A percentile compares a stretch with the other conserved stretches of the same genome.
Evolutionary conservation across 1,140 invertebrate genomes (phyloP).

Genomic region (Conus ventricosus): DNA sequence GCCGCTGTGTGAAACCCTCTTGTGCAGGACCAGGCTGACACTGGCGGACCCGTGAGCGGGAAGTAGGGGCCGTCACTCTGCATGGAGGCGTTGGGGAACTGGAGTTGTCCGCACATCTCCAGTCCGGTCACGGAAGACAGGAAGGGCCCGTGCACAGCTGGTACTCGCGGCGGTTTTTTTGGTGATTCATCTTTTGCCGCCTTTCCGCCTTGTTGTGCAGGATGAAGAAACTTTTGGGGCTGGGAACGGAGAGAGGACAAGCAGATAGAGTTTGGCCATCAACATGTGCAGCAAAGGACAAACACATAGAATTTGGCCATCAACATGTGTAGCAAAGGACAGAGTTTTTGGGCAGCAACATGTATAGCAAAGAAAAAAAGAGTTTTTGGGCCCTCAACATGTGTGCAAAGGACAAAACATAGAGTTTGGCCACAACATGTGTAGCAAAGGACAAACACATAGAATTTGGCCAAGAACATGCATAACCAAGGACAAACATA

Average conservation of each 20-base stretch:
- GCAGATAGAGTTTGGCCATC: too few species aligned
- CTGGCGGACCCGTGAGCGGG: constrained; percentile 87
- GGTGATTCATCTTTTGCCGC: constrained; percentile 62
- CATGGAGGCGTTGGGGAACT: constrained; percentile 82
- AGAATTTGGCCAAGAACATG: too few species aligned
- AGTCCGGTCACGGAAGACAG: constrained; percentile 82
- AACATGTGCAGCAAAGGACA: too few species aligned
- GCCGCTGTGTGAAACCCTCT: constrained; percentile 81
- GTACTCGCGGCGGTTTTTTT: constrained; percentile 81
- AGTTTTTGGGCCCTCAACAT: too few species aligned
- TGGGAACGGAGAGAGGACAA: constrained; percentile 32
- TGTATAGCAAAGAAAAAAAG: too few species aligned
- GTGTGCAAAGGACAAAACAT: too few species aligned
- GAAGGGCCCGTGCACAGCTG: constrained; percentile 74
- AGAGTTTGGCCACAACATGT: too few species aligned
- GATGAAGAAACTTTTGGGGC: constrained; percentile 66
- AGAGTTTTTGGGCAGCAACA: too few species aligned
- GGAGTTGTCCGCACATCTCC: constrained; percentile 87
- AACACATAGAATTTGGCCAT: too few species aligned
- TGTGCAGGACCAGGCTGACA: constrained; percentile 85
- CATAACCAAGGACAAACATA: too few species aligned
- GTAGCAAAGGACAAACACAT: too few species aligned
- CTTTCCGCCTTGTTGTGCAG: constrained; percentile 58
- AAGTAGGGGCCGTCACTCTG: constrained; percentile 80
- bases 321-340: too few species aligned